phyloP scores from a whole-genome alignment of 2,113 vertebrate species.

The Brachionichthys hirsutus region DNA sequence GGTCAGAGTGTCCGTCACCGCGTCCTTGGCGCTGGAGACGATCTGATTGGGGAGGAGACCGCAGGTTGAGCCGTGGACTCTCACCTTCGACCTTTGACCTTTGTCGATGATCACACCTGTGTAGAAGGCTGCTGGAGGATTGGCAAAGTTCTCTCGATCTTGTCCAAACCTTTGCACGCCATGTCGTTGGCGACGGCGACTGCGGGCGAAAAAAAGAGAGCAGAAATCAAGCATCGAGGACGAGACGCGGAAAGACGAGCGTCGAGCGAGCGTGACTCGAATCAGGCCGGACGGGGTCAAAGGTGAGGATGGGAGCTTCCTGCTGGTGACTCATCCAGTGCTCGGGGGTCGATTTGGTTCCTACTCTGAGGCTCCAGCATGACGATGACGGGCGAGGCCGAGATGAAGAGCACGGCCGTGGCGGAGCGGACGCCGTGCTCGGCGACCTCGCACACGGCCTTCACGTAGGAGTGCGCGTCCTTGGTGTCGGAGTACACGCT shows the following conservation, averaged over 20 bases:
- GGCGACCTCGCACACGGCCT: conserved; percentile 79
- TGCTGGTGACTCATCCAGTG: conserved; percentile 2
- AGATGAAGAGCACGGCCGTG: conserved; percentile 81
- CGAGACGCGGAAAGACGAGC: too few species aligned
- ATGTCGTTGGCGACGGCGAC: conserved; percentile 88
- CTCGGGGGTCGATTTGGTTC: conserved; percentile 25
- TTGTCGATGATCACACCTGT: conserved; percentile 75
- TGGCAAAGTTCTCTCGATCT: conserved; percentile 88
- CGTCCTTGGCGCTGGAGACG: conserved; percentile 76
- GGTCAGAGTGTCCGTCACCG: conserved; percentile 77
- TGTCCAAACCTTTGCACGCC: conserved; percentile 91
- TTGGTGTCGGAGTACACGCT: conserved; percentile 85
- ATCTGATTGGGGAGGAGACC: conserved; percentile 32
- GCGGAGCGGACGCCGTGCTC: conserved; percentile 88
- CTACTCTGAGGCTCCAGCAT: conserved; percentile 92
- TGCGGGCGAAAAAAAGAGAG: conserved; percentile 29
- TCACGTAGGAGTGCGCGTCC: conserved; percentile 87
- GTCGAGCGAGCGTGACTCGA: too few species aligned
- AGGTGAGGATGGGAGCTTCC: conserved; percentile 42
- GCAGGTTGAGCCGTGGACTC: neutral
- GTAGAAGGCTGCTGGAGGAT: conserved; percentile 86
- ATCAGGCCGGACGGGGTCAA: conserved; percentile 22
- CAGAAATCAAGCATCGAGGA: too few species aligned
- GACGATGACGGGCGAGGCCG: conserved; percentile 85
- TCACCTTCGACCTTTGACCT: neutral